phyloP scores from a whole-genome alignment of 64 coral and sea anemone species.

The Exaiptasia diaphana region DNA sequence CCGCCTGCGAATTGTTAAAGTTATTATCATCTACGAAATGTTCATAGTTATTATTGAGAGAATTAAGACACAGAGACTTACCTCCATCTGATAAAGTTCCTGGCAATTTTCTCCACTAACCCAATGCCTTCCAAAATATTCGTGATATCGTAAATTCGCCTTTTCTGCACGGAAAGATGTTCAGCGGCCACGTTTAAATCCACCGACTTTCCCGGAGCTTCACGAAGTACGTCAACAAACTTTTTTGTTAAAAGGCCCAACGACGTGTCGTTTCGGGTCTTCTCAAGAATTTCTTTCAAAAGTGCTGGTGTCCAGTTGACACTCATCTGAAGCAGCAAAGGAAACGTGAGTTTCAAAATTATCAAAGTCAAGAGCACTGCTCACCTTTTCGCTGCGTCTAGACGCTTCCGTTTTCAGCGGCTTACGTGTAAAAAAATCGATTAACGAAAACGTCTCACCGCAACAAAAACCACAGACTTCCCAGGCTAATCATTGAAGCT shows the following conservation, averaged over 20 bases:
- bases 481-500: too few species aligned
- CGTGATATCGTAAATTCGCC: constrained; percentile 64
- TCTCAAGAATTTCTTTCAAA: constrained; percentile 11
- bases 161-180: constrained; percentile 53
- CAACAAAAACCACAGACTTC: too few species aligned
- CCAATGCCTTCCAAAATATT: constrained; percentile 64
- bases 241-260: constrained; percentile 61
- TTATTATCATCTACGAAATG: too few species aligned
- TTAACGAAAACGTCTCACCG: too few species aligned
- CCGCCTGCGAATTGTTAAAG: too few species aligned
- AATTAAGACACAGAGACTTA: neutral
- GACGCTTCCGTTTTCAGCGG: too few species aligned
- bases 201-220: constrained; percentile 22
- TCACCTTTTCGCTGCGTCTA: too few species aligned
- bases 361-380: too few species aligned
- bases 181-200: constrained; percentile 54
- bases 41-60: too few species aligned
- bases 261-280: constrained; percentile 56
- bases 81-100: constrained; percentile 65
- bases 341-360: too few species aligned
- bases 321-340: too few species aligned
- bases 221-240: constrained; percentile 52
- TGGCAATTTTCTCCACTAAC: constrained; percentile 52
- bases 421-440: too few species aligned
- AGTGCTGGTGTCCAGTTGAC: constrained; percentile 12